Evolutionary conservation across 2,113 vertebrate species (phyloP).

Genomic region (Syngnathus floridae): DNA sequence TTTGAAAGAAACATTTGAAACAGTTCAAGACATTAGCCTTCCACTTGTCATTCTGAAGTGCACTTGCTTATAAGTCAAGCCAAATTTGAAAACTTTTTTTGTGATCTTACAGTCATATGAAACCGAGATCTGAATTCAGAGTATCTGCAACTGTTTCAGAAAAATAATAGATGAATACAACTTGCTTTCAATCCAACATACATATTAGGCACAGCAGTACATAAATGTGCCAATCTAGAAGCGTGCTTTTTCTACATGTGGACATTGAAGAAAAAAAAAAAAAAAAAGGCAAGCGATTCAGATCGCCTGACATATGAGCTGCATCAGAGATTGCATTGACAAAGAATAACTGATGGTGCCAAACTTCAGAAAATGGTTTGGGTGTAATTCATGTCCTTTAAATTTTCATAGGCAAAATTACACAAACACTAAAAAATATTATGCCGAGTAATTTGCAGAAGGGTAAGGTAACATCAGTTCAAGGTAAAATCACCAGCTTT

Average conservation of each 20-base stretch:
- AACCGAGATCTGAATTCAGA: background rate
- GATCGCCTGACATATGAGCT: conserved; percentile 42
- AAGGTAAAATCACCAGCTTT: background rate
- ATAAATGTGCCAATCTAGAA: conserved; percentile 40
- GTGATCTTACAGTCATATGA: background rate
- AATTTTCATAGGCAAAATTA: background rate
- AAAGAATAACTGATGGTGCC: conserved; percentile 3
- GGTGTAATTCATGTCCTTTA: conserved; percentile 28
- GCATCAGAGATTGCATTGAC: conserved; percentile 6
- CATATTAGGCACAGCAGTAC: conserved; percentile 40
- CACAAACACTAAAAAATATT: background rate
- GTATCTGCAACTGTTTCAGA: background rate
- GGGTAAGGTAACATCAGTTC: background rate
- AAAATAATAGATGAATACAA: conserved; percentile 14
- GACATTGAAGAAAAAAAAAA: conserved; percentile 53
- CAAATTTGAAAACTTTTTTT: conserved; percentile 2
- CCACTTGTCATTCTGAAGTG: conserved; percentile 1
- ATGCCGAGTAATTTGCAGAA: background rate
- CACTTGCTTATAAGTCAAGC: background rate
- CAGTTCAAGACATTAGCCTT: background rate
- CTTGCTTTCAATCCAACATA: conserved; percentile 39
- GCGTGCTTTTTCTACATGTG: conserved; percentile 52
- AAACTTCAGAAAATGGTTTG: conserved; percentile 25
- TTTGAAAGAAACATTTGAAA: background rate
- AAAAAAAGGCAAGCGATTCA: conserved; percentile 29